Conservation (phyloP, 2,888 invertebrate genomes). For the Timema podura region DNA sequence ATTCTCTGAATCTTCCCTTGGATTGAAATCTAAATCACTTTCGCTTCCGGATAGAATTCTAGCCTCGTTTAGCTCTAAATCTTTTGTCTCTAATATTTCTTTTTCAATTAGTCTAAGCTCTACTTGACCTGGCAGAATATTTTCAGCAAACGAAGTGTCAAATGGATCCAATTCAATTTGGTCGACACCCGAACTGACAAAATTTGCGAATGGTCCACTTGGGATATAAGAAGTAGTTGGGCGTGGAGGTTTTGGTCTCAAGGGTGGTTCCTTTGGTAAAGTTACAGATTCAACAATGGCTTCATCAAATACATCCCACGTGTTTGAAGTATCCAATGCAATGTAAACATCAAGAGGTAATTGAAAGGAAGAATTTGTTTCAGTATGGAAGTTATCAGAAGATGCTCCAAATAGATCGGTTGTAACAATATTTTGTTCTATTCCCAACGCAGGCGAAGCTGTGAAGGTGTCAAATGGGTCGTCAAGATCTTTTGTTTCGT, state of each 20-base stretch:
- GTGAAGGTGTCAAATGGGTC: slow-evolving; percentile 50
- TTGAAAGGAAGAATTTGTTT: too few relatives aligned
- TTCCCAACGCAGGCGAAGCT: slow-evolving; percentile 40
- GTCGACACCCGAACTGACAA: slow-evolving; percentile 41
- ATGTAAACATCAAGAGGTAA: too few relatives aligned
- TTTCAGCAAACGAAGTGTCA: slow-evolving; percentile 78
- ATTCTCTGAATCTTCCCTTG: slow-evolving; percentile 55
- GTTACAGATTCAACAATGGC: background rate
- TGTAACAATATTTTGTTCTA: slow-evolving; percentile 33
- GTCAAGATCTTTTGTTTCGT: slow-evolving; percentile 37
- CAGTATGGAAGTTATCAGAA: too few relatives aligned
- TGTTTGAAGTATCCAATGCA: too few relatives aligned
- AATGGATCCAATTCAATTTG: slow-evolving; percentile 63
- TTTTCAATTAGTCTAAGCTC: slow-evolving; percentile 57
- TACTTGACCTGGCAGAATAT: slow-evolving; percentile 62
- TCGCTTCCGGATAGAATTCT: slow-evolving; percentile 32
- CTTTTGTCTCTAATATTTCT: slow-evolving; percentile 49
- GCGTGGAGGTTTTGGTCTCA: slow-evolving; percentile 2
- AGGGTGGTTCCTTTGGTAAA: background rate
- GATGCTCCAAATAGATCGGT: slow-evolving; percentile 1
- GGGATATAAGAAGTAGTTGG: slow-evolving; percentile 1
- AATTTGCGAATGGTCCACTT: background rate
- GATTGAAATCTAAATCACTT: slow-evolving; percentile 56
- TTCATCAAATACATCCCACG: slow-evolving; percentile 10
- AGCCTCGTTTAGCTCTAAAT: slow-evolving; percentile 32